Percentiles rank a stretch among this genome's conserved stretches.
Conservation (phyloP, 2,888 invertebrate genomes). For the Thymelicus lineola region DNA sequence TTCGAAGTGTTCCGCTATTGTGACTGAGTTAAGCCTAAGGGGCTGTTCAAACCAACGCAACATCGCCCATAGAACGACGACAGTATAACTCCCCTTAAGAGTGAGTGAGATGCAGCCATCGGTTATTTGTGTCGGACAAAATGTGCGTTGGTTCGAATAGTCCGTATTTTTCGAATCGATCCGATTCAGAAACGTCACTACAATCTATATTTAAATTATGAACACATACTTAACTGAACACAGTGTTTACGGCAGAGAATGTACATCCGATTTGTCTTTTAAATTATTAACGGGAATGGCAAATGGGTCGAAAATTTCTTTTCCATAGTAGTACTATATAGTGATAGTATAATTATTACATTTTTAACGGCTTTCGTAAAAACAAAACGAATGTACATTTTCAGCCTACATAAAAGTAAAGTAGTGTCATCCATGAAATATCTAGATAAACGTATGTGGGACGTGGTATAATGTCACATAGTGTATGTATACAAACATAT, state of each 20-base stretch:
- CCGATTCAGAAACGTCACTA: constrained; percentile 42
- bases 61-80: constrained; percentile 10
- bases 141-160: constrained; percentile 26
- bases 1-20: constrained; percentile 16
- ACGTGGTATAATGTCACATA: not conserved
- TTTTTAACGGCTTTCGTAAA: not conserved
- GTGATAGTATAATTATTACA: constrained; percentile 17
- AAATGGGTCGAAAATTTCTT: constrained; percentile 3
- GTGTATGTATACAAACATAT: not conserved
- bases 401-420: constrained; percentile 25
- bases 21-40: constrained; percentile 26
- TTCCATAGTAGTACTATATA: not conserved
- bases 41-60: constrained; percentile 30
- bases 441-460: not conserved
- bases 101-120: constrained; percentile 26
- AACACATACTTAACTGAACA: constrained; percentile 78
- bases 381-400: constrained; percentile 28
- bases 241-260: constrained; percentile 53
- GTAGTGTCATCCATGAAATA: constrained; percentile 36
- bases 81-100: constrained; percentile 25
- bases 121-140: constrained; percentile 27
- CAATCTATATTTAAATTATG: constrained; percentile 63
- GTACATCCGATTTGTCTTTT: constrained; percentile 25
- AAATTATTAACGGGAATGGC: constrained; percentile 20
- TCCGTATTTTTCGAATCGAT: constrained; percentile 34